These are phyloP conservation scores for Pogonognathellus flavescens DNA, from an alignment of 1,140 invertebrate species.

Conservation along the genomic window DNA sequence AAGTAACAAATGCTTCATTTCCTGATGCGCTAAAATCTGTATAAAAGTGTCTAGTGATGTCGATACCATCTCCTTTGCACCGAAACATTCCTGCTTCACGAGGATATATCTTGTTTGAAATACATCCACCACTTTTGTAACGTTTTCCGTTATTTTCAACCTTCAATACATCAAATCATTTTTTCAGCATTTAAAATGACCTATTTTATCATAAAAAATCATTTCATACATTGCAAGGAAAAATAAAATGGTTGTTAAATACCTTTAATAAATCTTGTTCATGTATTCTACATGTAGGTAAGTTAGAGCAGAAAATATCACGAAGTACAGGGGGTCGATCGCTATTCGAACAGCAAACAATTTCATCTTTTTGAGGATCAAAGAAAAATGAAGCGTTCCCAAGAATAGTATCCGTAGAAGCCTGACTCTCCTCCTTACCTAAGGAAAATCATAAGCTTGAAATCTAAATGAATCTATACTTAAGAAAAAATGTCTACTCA, in stretches of 20 bases:
- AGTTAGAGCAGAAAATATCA: constrained; percentile 38
- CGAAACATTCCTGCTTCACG: constrained; percentile 58
- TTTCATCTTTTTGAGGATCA: constrained; percentile 8
- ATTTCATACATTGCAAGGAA: no score
- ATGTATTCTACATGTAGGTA: constrained; percentile 29
- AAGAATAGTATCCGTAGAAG: neutral
- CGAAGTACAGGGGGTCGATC: constrained; percentile 33
- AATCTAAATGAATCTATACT: no score
- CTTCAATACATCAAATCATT: neutral
- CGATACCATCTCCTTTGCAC: constrained; percentile 62
- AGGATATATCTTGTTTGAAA: constrained; percentile 53
- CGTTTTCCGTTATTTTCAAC: constrained; percentile 51
- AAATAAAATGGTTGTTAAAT: no score
- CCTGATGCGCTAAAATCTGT: constrained; percentile 31
- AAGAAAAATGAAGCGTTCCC: constrained; percentile 32
- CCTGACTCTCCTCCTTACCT: neutral
- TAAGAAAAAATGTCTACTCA: no score
- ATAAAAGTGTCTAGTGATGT: constrained; percentile 56
- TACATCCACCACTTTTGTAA: constrained; percentile 56
- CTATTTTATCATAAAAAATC: no score
- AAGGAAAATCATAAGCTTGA: neutral
- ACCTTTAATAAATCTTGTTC: constrained; percentile 43
- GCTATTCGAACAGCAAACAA: constrained; percentile 56
- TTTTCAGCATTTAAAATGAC: no score
- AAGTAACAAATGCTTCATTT: constrained; percentile 2